Evolutionary conservation across 2,888 invertebrate genomes (phyloP), one percentile per base, ranked within the genome.

Genomic region (Allolobophora icterica): DNA sequence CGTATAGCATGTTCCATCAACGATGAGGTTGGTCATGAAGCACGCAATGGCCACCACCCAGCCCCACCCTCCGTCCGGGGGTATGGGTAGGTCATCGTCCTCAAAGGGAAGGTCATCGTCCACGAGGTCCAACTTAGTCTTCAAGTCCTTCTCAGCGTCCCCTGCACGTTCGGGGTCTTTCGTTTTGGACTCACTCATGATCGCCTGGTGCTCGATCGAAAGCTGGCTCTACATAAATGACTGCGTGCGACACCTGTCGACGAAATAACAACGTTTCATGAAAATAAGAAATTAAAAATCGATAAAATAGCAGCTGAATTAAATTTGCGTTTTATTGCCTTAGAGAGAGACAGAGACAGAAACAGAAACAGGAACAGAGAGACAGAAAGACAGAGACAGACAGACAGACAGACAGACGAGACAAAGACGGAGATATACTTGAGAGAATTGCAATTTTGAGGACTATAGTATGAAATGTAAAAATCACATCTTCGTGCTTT

Each of bases 21-120:
- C 92, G 15, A 92, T 83, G 30, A 92, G 87, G 83, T 91, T 91
- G 90, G 90, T 89, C 84, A 92, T 58, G 87, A 92, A 91, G 84
- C 91, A 92, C 24, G 92, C 91, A 19, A 90, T 45, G 89, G 90
- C 91, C 30, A 92, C 84, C 83, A 90, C 89, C 92, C 92, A 92
- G 30, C 92, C 92, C 91, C 91, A 92, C 30, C 92, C 92, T 4
- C 92, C 92, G 38, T 92, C 92, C 3, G 91, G 92, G 45, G 92
- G 91, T 1, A 91, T 58, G 35, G 90, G 90, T 5, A 91, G 91
- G 52, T 89, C 21, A 33, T 87, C 87, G 35, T 87, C 87, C 17
- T 87, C 87, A 17, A 71, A 71, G 71, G 71, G 71, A 8, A 71
- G 71, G 71, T 71, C 71, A 71, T 71, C 71, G 71, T 71, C 71